phyloP scores from a whole-genome alignment of 2,888 invertebrate genomes.

The Chrysomela aeneicollis region DNA sequence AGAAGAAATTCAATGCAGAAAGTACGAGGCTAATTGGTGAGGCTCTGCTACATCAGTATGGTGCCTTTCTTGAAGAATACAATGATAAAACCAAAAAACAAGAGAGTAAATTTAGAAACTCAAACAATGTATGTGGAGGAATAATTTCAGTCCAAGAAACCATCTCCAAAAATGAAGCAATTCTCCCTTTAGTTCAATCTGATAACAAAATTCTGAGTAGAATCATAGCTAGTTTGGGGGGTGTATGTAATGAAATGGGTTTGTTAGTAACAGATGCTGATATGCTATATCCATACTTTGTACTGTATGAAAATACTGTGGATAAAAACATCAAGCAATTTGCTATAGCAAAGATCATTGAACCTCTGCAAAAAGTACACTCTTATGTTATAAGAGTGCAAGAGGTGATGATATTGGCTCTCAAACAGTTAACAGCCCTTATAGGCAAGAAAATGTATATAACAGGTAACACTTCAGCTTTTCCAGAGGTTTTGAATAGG shows the following conservation, averaged over 20 bases:
- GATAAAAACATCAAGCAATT: conserved; percentile 47
- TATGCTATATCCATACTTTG: conserved; percentile 69
- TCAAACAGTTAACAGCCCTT: conserved; percentile 79
- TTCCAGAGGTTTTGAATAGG: conserved; percentile 63
- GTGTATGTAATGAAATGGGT: conserved; percentile 80
- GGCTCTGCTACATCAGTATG: conserved; percentile 64
- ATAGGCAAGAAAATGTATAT: conserved; percentile 63
- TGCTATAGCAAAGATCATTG: conserved; percentile 66
- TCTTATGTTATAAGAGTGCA: conserved; percentile 76
- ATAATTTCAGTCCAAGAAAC: conserved; percentile 46
- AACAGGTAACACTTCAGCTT: conserved; percentile 51
- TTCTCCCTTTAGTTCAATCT: conserved; percentile 78
- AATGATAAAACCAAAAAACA: conserved; percentile 54
- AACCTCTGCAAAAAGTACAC: conserved; percentile 70
- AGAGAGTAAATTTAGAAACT: conserved; percentile 53
- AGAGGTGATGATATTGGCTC: conserved; percentile 74
- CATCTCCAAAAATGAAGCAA: conserved; percentile 67
- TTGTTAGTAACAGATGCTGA: conserved; percentile 73
- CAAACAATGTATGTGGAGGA: conserved; percentile 42
- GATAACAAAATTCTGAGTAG: conserved; percentile 84
- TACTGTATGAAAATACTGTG: conserved; percentile 72
- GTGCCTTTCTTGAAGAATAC: conserved; percentile 64
- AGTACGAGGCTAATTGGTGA: conserved; percentile 64
- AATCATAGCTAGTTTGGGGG: conserved; percentile 79
- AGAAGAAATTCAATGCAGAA: conserved; percentile 59